These are phyloP conservation scores for Hylomyscus alleni DNA, from an alignment of 2,797 vertebrate species.

Conservation along the genomic window DNA sequence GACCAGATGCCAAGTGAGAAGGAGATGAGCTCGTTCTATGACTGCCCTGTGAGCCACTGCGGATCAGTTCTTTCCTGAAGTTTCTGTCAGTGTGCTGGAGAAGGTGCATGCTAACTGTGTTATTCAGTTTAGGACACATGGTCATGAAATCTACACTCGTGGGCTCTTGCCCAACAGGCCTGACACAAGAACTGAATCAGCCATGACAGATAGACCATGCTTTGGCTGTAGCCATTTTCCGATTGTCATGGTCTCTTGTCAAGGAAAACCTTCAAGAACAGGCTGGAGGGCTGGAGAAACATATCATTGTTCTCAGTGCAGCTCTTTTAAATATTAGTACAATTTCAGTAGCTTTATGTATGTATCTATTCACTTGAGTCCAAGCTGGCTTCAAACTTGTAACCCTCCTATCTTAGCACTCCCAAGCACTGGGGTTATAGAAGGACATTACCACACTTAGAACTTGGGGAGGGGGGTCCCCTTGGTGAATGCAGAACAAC, in stretches of 20 bases:
- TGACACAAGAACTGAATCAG: slow-evolving; percentile 38
- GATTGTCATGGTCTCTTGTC: background rate
- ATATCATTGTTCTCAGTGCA: background rate
- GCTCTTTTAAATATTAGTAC: background rate
- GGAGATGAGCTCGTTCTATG: background rate
- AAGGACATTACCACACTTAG: too few relatives aligned
- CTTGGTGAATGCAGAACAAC: slow-evolving; percentile 4
- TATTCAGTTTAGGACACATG: background rate
- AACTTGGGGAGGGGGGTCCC: background rate
- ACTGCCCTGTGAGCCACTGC: background rate
- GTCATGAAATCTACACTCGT: background rate
- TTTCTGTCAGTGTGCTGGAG: background rate
- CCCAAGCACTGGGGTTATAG: too few relatives aligned
- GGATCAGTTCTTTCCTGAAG: background rate
- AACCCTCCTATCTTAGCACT: background rate
- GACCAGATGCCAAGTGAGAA: background rate
- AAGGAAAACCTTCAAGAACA: background rate
- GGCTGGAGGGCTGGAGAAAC: background rate
- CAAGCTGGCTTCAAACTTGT: background rate
- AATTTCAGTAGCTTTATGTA: background rate
- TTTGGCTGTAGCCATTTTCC: background rate
- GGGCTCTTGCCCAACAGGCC: background rate
- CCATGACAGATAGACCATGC: background rate
- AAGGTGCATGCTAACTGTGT: background rate
- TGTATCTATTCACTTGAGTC: background rate